A percentile compares a stretch with the other conserved stretches of the same genome.
These are phyloP conservation scores for Nephrotoma appendiculata DNA, from an alignment of 2,888 invertebrate genomes.

Conservation along the genomic window DNA sequence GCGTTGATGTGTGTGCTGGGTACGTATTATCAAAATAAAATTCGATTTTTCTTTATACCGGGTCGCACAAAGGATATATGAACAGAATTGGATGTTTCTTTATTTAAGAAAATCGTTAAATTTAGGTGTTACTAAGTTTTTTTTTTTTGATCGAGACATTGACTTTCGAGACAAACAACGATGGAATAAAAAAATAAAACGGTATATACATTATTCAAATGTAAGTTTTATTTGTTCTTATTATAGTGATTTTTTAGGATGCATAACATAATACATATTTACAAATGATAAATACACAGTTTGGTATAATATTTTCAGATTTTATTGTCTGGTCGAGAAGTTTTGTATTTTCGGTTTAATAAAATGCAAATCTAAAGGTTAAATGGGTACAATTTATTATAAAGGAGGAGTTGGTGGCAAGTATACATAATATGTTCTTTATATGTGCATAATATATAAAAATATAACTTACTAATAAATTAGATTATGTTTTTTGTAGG, in stretches of 20 bases:
- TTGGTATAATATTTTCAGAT: neutral
- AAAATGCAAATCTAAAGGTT: neutral
- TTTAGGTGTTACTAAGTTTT: neutral
- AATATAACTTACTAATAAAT: neutral
- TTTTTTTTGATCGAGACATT: neutral
- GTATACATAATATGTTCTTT: neutral
- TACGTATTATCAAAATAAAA: neutral
- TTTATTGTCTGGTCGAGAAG: neutral
- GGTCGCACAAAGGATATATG: neutral
- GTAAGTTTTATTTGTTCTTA: neutral
- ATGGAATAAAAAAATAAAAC: neutral
- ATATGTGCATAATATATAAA: neutral
- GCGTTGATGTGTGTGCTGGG: neutral
- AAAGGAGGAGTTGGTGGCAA: neutral
- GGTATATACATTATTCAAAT: neutral
- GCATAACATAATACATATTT: neutral
- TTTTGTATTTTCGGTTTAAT: neutral
- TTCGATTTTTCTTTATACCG: neutral
- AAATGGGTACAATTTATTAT: neutral
- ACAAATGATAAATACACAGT: neutral
- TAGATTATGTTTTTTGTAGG: neutral
- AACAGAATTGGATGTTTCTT: neutral
- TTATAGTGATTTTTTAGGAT: neutral
- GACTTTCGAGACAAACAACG: neutral
- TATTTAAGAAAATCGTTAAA: neutral